Percentiles rank a stretch among this genome's conserved stretches.
Conservation (phyloP, 2,888 invertebrate genomes). For the Meteorus cinctellus region DNA sequence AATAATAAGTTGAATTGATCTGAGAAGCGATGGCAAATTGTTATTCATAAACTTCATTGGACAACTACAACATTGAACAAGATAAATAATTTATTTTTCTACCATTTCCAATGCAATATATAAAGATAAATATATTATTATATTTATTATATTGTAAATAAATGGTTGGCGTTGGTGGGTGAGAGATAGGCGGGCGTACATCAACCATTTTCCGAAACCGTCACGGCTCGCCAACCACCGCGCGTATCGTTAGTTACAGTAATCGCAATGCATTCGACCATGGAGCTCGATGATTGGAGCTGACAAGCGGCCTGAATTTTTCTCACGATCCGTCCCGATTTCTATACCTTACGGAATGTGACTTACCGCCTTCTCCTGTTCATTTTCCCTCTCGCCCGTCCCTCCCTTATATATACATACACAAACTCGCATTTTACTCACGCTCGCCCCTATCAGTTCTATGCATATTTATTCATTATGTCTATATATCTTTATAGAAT, state of each 20-base stretch:
- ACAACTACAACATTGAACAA: neutral
- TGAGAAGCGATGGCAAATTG: no score
- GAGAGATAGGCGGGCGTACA: conserved; percentile 40
- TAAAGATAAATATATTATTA: conserved; percentile 3
- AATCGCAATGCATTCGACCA: conserved; percentile 51
- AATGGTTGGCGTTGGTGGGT: conserved; percentile 35
- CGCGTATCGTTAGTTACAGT: conserved; percentile 47
- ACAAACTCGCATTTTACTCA: neutral
- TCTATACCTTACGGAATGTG: conserved; percentile 41
- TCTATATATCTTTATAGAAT: neutral
- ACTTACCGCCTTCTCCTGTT: conserved; percentile 44
- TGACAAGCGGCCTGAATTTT: conserved; percentile 50
- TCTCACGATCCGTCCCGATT: conserved; percentile 44
- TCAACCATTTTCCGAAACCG: conserved; percentile 45
- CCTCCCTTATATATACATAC: neutral
- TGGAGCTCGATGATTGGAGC: conserved; percentile 48
- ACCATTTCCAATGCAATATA: neutral
- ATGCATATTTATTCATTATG: neutral
- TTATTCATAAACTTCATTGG: neutral
- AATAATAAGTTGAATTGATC: no score
- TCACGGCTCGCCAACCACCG: conserved; percentile 48
- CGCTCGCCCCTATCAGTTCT: conserved; percentile 14
- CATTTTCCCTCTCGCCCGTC: neutral
- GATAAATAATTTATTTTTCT: neutral
- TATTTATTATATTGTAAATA: conserved; percentile 17